Evolutionary conservation across 2,888 invertebrate species (phyloP).

Genomic region (Dynastes hyllus): DNA sequence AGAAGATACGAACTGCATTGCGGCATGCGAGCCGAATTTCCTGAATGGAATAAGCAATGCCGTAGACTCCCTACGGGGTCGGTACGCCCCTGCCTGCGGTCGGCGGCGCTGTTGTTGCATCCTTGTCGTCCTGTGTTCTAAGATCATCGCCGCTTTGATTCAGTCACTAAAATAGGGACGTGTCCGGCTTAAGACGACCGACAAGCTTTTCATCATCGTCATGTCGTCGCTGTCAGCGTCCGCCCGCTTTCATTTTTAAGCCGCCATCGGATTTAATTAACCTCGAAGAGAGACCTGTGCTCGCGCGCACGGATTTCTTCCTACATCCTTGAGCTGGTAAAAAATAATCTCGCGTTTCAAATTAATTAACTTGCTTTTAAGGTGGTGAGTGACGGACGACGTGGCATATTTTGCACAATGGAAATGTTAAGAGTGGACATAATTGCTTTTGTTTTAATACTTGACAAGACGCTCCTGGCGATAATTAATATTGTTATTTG

Average conservation of each 20-base stretch:
- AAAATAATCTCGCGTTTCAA: constrained; percentile 14
- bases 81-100: neutral
- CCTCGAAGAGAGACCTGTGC: neutral
- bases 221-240: neutral
- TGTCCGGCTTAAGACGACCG: neutral
- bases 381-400: neutral
- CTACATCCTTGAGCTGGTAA: neutral
- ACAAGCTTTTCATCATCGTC: neutral
- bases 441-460: too few relatives aligned
- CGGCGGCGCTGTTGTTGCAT: neutral
- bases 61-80: neutral
- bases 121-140: neutral
- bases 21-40: constrained; percentile 42
- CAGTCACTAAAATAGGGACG: neutral
- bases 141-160: constrained; percentile 6
- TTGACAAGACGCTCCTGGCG: too few relatives aligned
- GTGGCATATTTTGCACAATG: too few relatives aligned
- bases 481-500: too few relatives aligned
- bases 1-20: constrained; percentile 35
- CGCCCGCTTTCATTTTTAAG: constrained; percentile 22
- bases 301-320: neutral
- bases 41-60: constrained; percentile 41
- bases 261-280: constrained; percentile 28
- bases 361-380: neutral
- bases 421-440: too few relatives aligned